phyloP scores from a whole-genome alignment of 2,888 invertebrate species.

The Alcis repandata region DNA sequence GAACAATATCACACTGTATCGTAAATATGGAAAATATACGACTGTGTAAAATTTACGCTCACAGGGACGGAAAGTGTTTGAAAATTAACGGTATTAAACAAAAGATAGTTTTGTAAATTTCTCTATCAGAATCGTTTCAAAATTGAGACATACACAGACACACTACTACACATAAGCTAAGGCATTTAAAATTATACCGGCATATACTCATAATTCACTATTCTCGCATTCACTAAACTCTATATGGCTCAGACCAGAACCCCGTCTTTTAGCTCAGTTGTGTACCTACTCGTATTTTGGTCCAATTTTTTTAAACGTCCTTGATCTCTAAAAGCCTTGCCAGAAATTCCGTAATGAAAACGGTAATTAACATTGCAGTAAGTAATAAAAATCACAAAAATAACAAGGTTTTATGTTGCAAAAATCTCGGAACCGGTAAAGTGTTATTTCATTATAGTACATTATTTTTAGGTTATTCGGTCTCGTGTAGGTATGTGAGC shows the following conservation, averaged over 20 bases:
- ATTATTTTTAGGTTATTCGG: conserved; percentile 15
- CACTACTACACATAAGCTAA: too few species aligned
- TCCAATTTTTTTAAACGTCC: neutral
- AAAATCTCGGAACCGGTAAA: neutral
- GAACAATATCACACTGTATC: conserved; percentile 50
- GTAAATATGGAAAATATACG: conserved; percentile 52
- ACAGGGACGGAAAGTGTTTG: neutral
- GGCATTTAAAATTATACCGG: too few species aligned
- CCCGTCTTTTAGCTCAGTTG: neutral
- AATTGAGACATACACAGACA: too few species aligned
- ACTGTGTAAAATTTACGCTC: conserved; percentile 16
- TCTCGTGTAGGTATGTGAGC: conserved; percentile 12
- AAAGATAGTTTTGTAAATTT: too few species aligned
- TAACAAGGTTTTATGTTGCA: neutral
- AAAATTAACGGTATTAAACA: conserved; percentile 11
- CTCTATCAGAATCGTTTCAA: too few species aligned
- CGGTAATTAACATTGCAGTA: conserved; percentile 1
- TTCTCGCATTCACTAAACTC: too few species aligned
- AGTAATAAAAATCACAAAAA: neutral
- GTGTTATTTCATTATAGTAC: neutral
- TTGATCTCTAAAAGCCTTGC: neutral
- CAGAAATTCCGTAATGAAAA: neutral
- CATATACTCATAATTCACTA: too few species aligned
- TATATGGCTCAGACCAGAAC: too few species aligned
- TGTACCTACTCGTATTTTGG: neutral